These are phyloP conservation scores for Apocrypta bakeri DNA, from an alignment of 1,140 invertebrate genomes.

Conservation along the genomic window DNA sequence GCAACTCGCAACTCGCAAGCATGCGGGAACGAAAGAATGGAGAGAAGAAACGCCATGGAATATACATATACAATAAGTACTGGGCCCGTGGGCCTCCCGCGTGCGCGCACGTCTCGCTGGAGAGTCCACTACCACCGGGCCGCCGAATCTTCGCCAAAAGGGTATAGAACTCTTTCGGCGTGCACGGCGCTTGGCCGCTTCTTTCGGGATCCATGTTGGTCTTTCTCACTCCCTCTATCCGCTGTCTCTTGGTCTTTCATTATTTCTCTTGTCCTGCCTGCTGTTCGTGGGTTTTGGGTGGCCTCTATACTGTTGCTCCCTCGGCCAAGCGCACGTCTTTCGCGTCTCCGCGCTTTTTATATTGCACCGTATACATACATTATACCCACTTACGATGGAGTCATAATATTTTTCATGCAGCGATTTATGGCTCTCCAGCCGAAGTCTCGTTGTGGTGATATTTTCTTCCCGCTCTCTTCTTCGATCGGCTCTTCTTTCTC, in stretches of 20 bases:
- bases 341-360: conserved; percentile 60
- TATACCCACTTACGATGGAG: conserved; percentile 64
- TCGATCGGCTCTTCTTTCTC: conserved; percentile 19
- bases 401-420: conserved; percentile 63
- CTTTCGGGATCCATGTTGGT: conserved; percentile 44
- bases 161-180: too few species aligned
- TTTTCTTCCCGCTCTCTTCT: conserved; percentile 3
- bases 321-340: conserved; percentile 29
- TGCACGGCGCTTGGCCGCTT: conserved; percentile 39
- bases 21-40: conserved; percentile 34
- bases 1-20: conserved; percentile 21
- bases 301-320: not conserved
- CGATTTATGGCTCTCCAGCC: conserved; percentile 55
- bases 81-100: conserved; percentile 6
- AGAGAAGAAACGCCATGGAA: conserved; percentile 26
- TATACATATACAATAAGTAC: not conserved
- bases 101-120: not conserved
- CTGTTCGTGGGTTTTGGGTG: conserved; percentile 57
- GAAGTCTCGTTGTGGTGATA: conserved; percentile 19
- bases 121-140: too few species aligned
- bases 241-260: conserved; percentile 19
- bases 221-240: not conserved
- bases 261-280: conserved; percentile 7
- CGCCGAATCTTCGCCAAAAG: too few species aligned
- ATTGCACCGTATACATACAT: conserved; percentile 62